These are phyloP conservation scores for Anguilla pacifica DNA, from an alignment of 2,797 vertebrate species.

Conservation along the genomic window DNA sequence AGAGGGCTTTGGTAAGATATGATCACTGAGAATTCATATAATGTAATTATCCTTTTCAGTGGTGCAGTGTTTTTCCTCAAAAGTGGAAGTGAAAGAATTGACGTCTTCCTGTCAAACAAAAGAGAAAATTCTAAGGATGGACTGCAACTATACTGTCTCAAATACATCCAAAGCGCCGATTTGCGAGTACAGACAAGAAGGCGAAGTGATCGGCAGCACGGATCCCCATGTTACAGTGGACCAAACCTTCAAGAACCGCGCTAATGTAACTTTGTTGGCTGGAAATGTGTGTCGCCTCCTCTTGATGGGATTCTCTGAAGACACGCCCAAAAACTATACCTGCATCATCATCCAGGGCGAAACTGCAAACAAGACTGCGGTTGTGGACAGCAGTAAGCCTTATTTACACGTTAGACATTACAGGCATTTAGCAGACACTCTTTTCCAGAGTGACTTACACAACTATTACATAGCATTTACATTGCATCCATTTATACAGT, in stretches of 20 bases:
- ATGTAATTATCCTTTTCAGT: too few species aligned
- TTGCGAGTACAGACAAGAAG: not conserved
- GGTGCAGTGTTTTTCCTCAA: too few species aligned
- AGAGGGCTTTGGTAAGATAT: too few species aligned
- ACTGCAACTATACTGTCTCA: not conserved
- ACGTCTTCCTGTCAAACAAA: conserved; percentile 56
- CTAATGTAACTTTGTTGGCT: not conserved
- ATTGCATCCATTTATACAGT: too few species aligned
- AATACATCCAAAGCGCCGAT: not conserved
- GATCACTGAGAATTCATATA: too few species aligned
- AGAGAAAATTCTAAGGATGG: conserved; percentile 36
- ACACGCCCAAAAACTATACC: conserved; percentile 14
- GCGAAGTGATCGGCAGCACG: not conserved
- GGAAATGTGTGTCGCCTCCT: not conserved
- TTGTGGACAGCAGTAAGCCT: conserved; percentile 25
- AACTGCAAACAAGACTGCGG: not conserved
- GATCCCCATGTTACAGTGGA: not conserved
- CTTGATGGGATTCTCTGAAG: not conserved
- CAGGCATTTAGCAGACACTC: too few species aligned
- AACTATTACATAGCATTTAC: too few species aligned
- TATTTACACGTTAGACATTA: too few species aligned
- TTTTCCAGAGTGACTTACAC: too few species aligned
- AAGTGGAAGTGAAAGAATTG: conserved; percentile 53
- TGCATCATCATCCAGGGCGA: conserved; percentile 36
- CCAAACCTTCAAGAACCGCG: not conserved